phyloP scores from a whole-genome alignment of 2,888 invertebrate species.

The Ditylenchus weischeri region DNA sequence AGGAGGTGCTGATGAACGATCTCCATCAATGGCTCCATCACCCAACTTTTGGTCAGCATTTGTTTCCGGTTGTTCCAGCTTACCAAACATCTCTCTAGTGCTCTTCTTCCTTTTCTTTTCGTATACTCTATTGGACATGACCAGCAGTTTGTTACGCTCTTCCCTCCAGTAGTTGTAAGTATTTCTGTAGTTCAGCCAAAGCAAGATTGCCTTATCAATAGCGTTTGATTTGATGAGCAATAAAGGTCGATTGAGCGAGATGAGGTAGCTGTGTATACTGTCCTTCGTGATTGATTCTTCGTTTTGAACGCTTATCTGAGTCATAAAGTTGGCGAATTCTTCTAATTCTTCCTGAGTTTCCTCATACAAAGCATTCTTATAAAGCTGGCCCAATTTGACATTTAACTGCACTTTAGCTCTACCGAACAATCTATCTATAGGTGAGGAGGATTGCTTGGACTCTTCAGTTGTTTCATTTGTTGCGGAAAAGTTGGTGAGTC shows the following conservation, averaged over 20 bases:
- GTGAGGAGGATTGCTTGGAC: background rate
- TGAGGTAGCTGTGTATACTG: slow-evolving; percentile 62
- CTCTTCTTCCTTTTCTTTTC: slow-evolving; percentile 3
- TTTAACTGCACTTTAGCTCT: slow-evolving; percentile 84
- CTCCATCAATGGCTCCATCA: background rate
- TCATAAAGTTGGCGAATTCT: slow-evolving; percentile 95
- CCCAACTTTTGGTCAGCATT: no score
- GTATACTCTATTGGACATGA: slow-evolving; percentile 6
- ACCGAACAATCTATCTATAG: slow-evolving; percentile 60
- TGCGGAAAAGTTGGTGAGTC: slow-evolving; percentile 62
- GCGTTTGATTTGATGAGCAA: slow-evolving; percentile 95
- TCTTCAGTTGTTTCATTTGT: background rate
- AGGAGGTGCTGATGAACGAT: background rate
- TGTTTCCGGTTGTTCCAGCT: no score
- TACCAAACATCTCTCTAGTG: no score
- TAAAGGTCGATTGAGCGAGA: slow-evolving; percentile 85
- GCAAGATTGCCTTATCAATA: slow-evolving; percentile 89
- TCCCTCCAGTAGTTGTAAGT: slow-evolving; percentile 63
- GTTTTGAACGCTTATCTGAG: slow-evolving; percentile 62
- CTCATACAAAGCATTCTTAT: slow-evolving; percentile 84
- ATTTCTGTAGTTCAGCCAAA: slow-evolving; percentile 98
- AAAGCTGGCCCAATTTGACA: slow-evolving; percentile 87
- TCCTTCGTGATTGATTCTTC: slow-evolving; percentile 36
- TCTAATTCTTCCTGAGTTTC: slow-evolving; percentile 96
- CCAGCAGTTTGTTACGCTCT: slow-evolving; percentile 28